Percentiles rank a stretch among this genome's conserved stretches.
phyloP scores from a whole-genome alignment of 2,797 vertebrate genomes.

The Podargus strigoides region DNA sequence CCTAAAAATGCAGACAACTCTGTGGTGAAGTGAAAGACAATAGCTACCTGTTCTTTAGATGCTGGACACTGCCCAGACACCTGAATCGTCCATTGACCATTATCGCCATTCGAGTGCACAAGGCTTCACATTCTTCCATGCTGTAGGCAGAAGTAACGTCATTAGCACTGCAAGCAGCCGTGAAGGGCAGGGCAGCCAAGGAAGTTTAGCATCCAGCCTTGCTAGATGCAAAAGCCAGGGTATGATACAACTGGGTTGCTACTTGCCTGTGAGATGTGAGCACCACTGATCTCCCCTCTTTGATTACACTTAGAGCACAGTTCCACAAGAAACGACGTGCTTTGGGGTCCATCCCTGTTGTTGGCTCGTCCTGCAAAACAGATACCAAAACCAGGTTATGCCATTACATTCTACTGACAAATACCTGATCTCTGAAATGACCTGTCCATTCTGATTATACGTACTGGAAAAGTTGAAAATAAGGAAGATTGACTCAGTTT shows the following conservation, averaged over 20 bases:
- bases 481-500: not conserved
- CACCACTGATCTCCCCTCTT: conserved; percentile 91
- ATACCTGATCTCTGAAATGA: not conserved
- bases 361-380: conserved; percentile 88
- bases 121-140: conserved; percentile 97
- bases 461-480: not conserved
- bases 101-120: conserved; percentile 97
- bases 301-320: conserved; percentile 90
- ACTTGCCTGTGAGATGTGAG: conserved; percentile 93
- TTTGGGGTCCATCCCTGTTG: conserved; percentile 97
- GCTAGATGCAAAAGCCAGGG: not conserved
- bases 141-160: conserved; percentile 64
- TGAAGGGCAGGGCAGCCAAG: not conserved
- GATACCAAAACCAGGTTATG: not conserved
- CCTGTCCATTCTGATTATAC: not conserved
- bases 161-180: not conserved
- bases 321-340: conserved; percentile 95
- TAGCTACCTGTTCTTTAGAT: conserved; percentile 92
- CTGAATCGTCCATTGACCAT: conserved; percentile 97
- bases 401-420: not conserved
- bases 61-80: conserved; percentile 96
- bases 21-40: not conserved
- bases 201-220: not conserved
- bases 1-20: not conserved
- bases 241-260: not conserved